These are phyloP conservation scores for Macrobrachium rosenbergii DNA, from an alignment of 1,140 invertebrate genomes.

Conservation along the genomic window DNA sequence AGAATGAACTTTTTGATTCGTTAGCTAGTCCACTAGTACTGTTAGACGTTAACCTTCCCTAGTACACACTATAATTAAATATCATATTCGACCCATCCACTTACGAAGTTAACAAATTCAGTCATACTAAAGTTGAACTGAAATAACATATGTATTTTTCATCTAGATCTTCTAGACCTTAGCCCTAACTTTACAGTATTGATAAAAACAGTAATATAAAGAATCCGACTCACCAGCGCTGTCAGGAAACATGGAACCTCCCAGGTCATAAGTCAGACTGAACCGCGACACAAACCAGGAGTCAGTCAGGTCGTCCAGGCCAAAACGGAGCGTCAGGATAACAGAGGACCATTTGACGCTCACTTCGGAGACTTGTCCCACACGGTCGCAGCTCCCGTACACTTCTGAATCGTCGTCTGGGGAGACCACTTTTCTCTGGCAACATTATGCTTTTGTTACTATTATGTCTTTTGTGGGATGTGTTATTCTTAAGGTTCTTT, in stretches of 20 bases:
- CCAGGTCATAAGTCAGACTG: slow-evolving; percentile 33
- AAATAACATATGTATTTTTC: no score
- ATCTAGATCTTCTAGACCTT: no score
- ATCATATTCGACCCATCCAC: no score
- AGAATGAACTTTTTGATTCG: no score
- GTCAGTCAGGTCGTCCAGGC: slow-evolving; percentile 43
- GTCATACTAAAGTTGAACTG: no score
- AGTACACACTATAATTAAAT: no score
- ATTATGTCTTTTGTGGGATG: not conserved
- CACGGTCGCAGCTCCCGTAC: slow-evolving; percentile 34
- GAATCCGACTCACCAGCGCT: not conserved
- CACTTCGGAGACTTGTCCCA: slow-evolving; percentile 36
- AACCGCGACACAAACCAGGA: slow-evolving; percentile 50
- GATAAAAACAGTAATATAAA: not conserved
- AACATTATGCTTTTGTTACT: not conserved
- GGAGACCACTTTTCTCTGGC: slow-evolving; percentile 24
- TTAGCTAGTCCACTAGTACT: no score
- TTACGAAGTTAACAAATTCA: no score
- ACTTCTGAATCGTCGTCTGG: slow-evolving; percentile 6
- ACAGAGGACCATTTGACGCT: slow-evolving; percentile 26
- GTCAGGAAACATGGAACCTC: not conserved
- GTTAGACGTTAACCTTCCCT: no score
- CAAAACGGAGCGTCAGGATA: slow-evolving; percentile 36
- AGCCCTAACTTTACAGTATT: no score
- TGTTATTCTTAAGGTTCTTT: not conserved